These are phyloP conservation scores for Lipophrys pholis DNA, from an alignment of 2,113 vertebrate genomes.

Conservation along the genomic window DNA sequence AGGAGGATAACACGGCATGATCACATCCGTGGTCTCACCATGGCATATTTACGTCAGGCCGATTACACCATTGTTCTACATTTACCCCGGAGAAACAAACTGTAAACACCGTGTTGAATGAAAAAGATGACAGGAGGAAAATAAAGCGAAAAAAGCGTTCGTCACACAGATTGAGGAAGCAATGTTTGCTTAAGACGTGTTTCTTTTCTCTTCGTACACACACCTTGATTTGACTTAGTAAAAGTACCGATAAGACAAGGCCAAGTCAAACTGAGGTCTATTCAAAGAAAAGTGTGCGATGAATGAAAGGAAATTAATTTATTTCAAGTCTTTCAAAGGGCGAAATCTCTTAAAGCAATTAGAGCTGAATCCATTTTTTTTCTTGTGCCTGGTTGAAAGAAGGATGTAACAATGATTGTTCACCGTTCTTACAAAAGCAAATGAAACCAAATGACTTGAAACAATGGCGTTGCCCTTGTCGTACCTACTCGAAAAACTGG, in stretches of 20 bases:
- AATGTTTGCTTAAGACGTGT: background rate
- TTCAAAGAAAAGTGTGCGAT: slow-evolving; percentile 22
- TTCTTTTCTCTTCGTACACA: slow-evolving; percentile 3
- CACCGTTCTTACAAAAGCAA: background rate
- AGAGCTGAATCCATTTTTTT: background rate
- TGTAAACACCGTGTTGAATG: slow-evolving; percentile 29
- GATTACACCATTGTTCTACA: slow-evolving; percentile 22
- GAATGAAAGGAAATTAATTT: slow-evolving; percentile 22
- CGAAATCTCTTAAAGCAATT: slow-evolving; percentile 9
- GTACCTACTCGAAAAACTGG: background rate
- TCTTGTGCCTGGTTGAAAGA: background rate
- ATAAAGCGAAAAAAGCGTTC: slow-evolving; percentile 7
- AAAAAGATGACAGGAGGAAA: slow-evolving; percentile 37
- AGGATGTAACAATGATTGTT: background rate
- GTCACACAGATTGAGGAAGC: slow-evolving; percentile 8
- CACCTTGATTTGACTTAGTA: slow-evolving; percentile 2
- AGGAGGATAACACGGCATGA: slow-evolving; percentile 13
- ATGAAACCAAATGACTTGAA: slow-evolving; percentile 3
- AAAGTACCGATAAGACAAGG: slow-evolving; percentile 36
- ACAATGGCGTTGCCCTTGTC: slow-evolving; percentile 5
- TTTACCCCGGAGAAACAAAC: slow-evolving; percentile 28
- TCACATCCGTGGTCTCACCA: slow-evolving; percentile 9
- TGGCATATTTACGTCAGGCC: slow-evolving; percentile 9
- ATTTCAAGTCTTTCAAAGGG: slow-evolving; percentile 5
- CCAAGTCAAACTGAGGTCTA: slow-evolving; percentile 24